Evolutionary conservation across 2,888 invertebrate species (phyloP), one percentile per base, ranked within the genome.

Genomic region (Drosophila neonasuta): DNA sequence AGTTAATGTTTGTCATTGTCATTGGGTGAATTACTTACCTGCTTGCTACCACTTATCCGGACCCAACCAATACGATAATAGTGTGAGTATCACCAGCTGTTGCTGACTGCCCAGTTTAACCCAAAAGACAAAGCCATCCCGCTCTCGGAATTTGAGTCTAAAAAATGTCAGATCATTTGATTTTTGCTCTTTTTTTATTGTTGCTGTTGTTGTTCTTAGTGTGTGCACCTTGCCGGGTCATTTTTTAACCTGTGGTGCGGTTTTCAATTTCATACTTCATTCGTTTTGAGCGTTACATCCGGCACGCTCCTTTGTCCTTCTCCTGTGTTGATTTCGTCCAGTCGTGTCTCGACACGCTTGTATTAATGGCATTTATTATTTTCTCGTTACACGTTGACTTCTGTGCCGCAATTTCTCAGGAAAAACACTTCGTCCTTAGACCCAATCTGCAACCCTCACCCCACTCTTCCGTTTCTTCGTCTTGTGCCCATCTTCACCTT

Each of bases 361-460:
- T 80, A 83, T 89, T 87, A 88, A 88, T 88, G 79, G 79, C 86
- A 86, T 88, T 89, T 88, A 89, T 88, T 88, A 89, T 88, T 89
- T 89, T 88, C 89, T 88, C 89, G 89, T 88, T 88, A 89, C 79
- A 81, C 76, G 79, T 83, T 89, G 89, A 88, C 86, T 89, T 78
- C 77, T 87, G 88, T 81, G 79, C 71, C 75, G 86, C 83, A 87
- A 88, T 86, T 88, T 88, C 77, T 88, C 82, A 79, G 86, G 66
- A 62, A 69, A 68, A 63, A 67, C 62, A 52, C 60, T 52, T 36
- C 50, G 50, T 29, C 45, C 54, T 52, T 44, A 15, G 15, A 10
- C 11, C 54, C 7, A 13, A 34, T 49, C 41, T 4, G 24, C 6
- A 24, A 29, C 5, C 1, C 13, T 4, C 39, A 24, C 41, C n/a